Conservation (phyloP, 2,113 vertebrate genomes). For the Oenanthe oenanthe region DNA sequence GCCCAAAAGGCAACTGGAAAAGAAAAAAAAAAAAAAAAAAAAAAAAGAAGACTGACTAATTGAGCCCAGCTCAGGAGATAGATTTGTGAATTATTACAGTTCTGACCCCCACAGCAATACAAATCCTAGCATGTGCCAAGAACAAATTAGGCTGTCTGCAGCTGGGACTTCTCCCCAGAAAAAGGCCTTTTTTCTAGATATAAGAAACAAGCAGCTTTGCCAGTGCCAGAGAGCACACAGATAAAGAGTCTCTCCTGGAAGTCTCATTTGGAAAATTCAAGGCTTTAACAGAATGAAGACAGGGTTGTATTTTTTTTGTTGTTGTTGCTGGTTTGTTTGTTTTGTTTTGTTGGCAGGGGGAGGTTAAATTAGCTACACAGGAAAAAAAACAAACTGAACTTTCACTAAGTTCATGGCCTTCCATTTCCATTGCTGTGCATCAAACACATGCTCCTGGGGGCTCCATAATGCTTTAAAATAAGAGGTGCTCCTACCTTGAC, state of each 20-base stretch:
- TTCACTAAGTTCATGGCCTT: background rate
- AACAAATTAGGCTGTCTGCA: constrained; percentile 70
- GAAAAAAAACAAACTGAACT: background rate
- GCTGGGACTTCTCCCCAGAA: constrained; percentile 21
- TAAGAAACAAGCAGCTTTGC: constrained; percentile 29
- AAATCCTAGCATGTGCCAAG: constrained; percentile 55
- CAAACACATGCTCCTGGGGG: background rate
- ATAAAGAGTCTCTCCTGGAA: constrained; percentile 4
- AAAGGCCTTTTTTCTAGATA: background rate
- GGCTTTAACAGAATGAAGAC: background rate
- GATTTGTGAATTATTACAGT: constrained; percentile 48
- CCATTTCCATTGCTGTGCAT: background rate
- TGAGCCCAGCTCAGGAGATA: constrained; percentile 33
- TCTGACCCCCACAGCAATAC: constrained; percentile 38
- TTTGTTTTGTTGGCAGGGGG: background rate
- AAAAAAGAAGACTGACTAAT: background rate
- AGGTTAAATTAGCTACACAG: background rate
- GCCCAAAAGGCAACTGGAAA: background rate
- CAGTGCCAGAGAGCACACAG: background rate
- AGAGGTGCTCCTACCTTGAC: background rate
- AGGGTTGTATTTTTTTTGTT: background rate
- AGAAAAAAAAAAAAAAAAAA: background rate
- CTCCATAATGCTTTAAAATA: background rate
- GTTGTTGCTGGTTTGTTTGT: background rate
- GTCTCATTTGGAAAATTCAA: background rate